Evolutionary conservation across 2,888 invertebrate species (phyloP), one percentile per base, ranked within the genome.

Genomic region (Plebejus melissa): DNA sequence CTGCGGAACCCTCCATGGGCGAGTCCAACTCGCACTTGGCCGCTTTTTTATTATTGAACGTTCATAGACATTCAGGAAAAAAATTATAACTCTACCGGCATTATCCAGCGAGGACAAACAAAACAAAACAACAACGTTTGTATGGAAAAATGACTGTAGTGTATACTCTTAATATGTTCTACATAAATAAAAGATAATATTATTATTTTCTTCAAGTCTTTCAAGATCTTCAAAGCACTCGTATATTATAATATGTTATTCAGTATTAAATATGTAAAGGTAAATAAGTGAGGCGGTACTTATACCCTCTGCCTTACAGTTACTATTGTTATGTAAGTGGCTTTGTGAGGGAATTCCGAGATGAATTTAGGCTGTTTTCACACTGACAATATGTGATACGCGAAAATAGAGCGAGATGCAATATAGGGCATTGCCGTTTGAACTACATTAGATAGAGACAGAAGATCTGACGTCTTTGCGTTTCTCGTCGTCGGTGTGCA

Each of bases 271-370:
- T 16, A 54, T 16, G 54, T 16, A 4, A 22, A 58, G 22, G 58
- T n/a, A 58, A 58, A n/a, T 58, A 58, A n/a, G 9, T 58, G 6
- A 22, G 22, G 58, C 9, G 22, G 7, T 58, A 2, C 58, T 58
- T 22, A 58, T 58, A 58, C 58, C 22, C 16, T 58, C 22, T 22
- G 22, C 58, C 58, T 58, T 58, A 58, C 22, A 58, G 7, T 2
- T 22, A 58, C 58, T 58, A 58, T 58, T 58, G 22, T 58, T 58
- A 7, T 58, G 58, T 58, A 58, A 58, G 58, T 58, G 58, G 58
- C 58, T 58, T 58, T 58, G n/a, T 58, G 16, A 22, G 58, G 2
- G 22, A 58, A 58, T 58, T 58, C n/a, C 22, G 22, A 3, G 22
- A 58, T 22, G 22, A 22, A 58, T 7, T 22, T 22, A 54, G 54